Percentiles rank a stretch among this genome's conserved stretches.
Conservation (phyloP, 1,140 invertebrate genomes). For the Augochlora pura region DNA sequence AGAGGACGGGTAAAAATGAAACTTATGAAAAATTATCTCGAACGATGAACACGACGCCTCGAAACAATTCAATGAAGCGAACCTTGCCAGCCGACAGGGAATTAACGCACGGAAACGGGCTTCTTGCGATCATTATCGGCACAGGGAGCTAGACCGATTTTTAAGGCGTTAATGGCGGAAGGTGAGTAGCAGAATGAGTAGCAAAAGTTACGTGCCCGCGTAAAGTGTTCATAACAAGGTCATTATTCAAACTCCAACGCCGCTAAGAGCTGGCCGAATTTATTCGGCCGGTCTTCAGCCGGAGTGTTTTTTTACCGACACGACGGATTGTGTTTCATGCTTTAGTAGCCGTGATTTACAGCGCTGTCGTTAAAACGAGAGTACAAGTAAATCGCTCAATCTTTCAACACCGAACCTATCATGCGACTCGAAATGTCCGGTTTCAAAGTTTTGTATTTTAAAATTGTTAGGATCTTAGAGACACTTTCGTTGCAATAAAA, state of each 20-base stretch:
- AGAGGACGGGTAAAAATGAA: conserved; percentile 55
- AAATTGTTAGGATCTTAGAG: too few species aligned
- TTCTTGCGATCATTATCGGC: conserved; percentile 60
- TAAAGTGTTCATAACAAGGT: conserved; percentile 64
- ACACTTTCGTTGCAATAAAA: too few species aligned
- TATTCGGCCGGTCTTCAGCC: conserved; percentile 41
- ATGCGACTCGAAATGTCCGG: too few species aligned
- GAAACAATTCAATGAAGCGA: conserved; percentile 67
- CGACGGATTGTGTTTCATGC: not conserved
- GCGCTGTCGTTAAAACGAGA: too few species aligned
- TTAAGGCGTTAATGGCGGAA: conserved; percentile 54
- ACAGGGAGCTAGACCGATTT: conserved; percentile 34
- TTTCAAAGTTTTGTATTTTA: too few species aligned
- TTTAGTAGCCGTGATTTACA: too few species aligned
- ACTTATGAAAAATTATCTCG: conserved; percentile 70
- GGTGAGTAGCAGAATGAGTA: conserved; percentile 37
- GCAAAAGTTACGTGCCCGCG: conserved; percentile 26
- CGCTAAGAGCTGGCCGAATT: conserved; percentile 43
- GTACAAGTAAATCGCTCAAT: too few species aligned
- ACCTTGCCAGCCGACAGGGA: conserved; percentile 62
- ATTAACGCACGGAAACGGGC: conserved; percentile 64
- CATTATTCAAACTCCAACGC: conserved; percentile 68
- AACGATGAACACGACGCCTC: conserved; percentile 63
- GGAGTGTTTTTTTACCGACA: not conserved
- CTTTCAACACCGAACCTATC: too few species aligned